Evolutionary conservation across 2,113 vertebrate genomes (phyloP), one percentile per base, ranked within the genome.

Genomic region (Argyrosomus japonicus): DNA sequence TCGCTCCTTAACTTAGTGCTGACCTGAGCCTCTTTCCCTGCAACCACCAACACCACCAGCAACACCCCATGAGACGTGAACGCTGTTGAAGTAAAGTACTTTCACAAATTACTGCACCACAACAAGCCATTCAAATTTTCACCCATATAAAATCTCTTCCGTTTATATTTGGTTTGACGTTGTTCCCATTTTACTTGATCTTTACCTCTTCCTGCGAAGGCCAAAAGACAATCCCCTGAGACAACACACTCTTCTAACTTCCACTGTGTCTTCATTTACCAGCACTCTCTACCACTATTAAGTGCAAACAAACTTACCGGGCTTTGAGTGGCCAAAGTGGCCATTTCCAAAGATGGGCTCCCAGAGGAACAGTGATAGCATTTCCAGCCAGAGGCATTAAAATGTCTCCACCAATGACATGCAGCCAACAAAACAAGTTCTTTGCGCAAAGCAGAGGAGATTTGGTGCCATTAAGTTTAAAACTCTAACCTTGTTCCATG

Each of bases 301-400:
- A 40, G 74, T 65, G 56, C 50, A 76, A 78, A 89, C 77, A 81
- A 72, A 79, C 85, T 77, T 48, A 70, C 56, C 3, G 6, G 15
- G 1, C 25, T 58, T 25, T 77, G 61, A 78, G 70, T 48, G 68
- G 54, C 43, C 72, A 23, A 15, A 63, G 71, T 70, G 68, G 80
- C 65, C 61, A 80, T 84, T 88, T 84, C 87, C 56, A 71, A 79
- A 81, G 63, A 84, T 8, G 15, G 23, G 3, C 57, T 91, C 85
- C 79, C 71, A 54, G 58, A 45, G 74, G 76, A 83, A 27, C 57
- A 18, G 60, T 5, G 70, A 58, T 73, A 50, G 60, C 62, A 45
- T 80, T 86, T 79, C 62, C 17, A 72, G 23, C 63, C 58, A 83
- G 63, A 36, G 63, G 15, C 45, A 68, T 79, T 85, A 58, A 79